phyloP scores from a whole-genome alignment of 1,140 invertebrate genomes.

The Scaptomyza hsui region DNA sequence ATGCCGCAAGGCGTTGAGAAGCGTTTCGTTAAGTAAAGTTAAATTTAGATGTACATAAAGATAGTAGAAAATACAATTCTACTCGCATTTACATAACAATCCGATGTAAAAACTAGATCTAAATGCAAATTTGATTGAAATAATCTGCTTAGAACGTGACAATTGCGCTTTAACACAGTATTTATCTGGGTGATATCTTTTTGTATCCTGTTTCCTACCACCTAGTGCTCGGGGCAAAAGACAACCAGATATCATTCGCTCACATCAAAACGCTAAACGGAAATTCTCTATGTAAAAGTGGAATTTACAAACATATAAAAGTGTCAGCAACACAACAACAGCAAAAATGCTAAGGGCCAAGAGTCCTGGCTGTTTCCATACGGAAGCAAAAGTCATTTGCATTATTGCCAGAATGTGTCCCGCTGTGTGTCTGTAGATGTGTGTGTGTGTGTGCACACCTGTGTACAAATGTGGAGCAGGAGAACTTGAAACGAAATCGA shows the following conservation, averaged over 20 bases:
- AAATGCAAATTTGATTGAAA: constrained; percentile 17
- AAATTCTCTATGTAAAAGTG: constrained; percentile 32
- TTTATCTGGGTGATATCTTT: constrained; percentile 10
- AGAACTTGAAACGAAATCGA: constrained; percentile 70
- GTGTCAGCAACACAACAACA: constrained; percentile 55
- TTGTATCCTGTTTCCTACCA: not conserved
- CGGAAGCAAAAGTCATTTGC: constrained; percentile 76
- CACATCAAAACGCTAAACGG: constrained; percentile 21
- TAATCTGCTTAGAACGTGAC: constrained; percentile 3
- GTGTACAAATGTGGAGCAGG: constrained; percentile 3
- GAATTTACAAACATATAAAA: constrained; percentile 54
- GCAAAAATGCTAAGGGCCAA: constrained; percentile 18
- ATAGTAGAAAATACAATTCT: not conserved
- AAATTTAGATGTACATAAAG: not conserved
- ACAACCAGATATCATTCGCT: constrained; percentile 1
- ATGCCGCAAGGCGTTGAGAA: not conserved
- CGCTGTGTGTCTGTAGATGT: constrained; percentile 20
- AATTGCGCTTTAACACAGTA: constrained; percentile 1
- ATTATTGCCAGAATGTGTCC: constrained; percentile 57
- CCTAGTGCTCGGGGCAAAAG: not conserved
- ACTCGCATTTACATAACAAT: constrained; percentile 28
- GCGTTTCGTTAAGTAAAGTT: not conserved
- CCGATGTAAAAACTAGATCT: constrained; percentile 17
- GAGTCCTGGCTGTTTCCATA: constrained; percentile 24
- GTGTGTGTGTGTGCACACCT: constrained; percentile 21